phyloP scores from a whole-genome alignment of 2,113 vertebrate species.

The Mesitornis unicolor region DNA sequence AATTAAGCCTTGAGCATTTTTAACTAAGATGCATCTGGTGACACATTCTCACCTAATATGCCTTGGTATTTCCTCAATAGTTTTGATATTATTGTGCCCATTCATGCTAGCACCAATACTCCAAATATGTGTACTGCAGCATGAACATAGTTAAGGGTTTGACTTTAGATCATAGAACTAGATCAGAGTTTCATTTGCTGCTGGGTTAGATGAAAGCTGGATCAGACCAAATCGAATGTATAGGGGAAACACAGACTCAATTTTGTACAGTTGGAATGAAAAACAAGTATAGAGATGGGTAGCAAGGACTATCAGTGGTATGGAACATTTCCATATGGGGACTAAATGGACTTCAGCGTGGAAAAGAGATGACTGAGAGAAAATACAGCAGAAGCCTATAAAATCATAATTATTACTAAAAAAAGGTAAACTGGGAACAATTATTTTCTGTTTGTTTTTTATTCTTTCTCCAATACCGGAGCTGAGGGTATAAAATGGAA shows the following conservation, averaged over 20 bases:
- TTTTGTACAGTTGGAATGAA: background rate
- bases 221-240: background rate
- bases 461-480: background rate
- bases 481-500: background rate
- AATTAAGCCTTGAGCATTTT: background rate
- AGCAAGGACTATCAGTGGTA: background rate
- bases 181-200: background rate
- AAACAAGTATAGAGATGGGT: background rate
- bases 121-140: background rate
- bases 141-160: background rate
- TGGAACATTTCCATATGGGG: background rate
- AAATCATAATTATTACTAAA: background rate
- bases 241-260: background rate
- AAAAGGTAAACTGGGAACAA: background rate
- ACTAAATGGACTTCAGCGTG: background rate
- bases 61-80: background rate
- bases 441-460: background rate
- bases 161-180: background rate
- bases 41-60: background rate
- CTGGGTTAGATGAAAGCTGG: background rate
- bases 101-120: background rate
- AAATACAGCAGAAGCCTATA: background rate
- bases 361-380: background rate
- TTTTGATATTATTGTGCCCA: background rate
- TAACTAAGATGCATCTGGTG: background rate